Evolutionary conservation across 2,113 vertebrate genomes (phyloP).

Genomic region (Spheniscus mendiculus): DNA sequence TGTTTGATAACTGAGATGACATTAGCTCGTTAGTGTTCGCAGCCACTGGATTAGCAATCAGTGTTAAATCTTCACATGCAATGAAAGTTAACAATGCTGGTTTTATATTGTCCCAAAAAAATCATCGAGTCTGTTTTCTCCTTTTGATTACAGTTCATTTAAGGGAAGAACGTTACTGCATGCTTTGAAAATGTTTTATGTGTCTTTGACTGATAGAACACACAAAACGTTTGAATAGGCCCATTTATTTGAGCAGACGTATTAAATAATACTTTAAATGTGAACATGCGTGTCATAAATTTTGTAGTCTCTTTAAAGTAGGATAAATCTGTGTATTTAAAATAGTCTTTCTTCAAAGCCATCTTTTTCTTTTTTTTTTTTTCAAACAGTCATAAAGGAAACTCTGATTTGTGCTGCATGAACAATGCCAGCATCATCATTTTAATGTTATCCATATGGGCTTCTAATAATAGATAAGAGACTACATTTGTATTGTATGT

Average conservation of each 20-base stretch:
- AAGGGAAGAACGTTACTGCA: conserved; percentile 66
- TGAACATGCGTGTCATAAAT: conserved; percentile 76
- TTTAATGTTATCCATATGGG: conserved; percentile 93
- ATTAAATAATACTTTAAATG: conserved; percentile 81
- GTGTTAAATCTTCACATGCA: conserved; percentile 64
- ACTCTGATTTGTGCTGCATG: conserved; percentile 73
- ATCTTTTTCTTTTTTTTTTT: conserved; percentile 41
- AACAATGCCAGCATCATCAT: conserved; percentile 84
- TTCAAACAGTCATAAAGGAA: conserved; percentile 71
- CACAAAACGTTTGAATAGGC: conserved; percentile 74
- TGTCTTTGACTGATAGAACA: conserved; percentile 74
- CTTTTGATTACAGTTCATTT: conserved; percentile 76
- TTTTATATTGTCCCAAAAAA: conserved; percentile 64
- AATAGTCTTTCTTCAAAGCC: conserved; percentile 76
- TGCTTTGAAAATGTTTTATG: conserved; percentile 74
- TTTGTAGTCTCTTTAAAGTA: conserved; percentile 75
- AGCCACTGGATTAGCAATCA: conserved; percentile 39
- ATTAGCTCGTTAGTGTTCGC: conserved; percentile 16
- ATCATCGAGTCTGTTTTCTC: conserved; percentile 64
- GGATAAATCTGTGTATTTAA: conserved; percentile 76
- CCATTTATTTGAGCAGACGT: conserved; percentile 77
- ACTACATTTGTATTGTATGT: conserved; percentile 82
- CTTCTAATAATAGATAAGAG: conserved; percentile 84
- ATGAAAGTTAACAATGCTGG: conserved; percentile 70
- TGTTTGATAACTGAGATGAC: conserved; percentile 10